Percentiles rank a stretch among this genome's conserved stretches.
Evolutionary conservation across 2,797 vertebrate genomes (phyloP).

Genomic region (Galagoides demidoff): DNA sequence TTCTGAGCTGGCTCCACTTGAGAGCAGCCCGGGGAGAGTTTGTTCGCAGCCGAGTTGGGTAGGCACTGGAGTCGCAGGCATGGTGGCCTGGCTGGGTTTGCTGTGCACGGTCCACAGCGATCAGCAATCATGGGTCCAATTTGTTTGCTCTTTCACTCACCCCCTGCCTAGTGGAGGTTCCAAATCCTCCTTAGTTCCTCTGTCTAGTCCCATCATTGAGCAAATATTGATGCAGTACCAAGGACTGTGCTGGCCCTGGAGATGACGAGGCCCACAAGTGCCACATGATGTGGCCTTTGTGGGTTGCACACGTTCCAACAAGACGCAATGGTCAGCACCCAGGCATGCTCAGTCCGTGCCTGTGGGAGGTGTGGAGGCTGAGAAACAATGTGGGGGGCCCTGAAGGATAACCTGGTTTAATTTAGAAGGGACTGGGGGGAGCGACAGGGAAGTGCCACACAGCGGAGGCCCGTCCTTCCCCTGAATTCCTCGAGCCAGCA

Average conservation of each 20-base stretch:
- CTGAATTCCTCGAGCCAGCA: not conserved
- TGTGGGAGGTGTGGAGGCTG: not conserved
- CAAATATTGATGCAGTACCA: rapidly evolving
- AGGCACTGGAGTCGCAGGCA: rapidly evolving
- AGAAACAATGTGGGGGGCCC: rapidly evolving
- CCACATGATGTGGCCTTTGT: too few species aligned
- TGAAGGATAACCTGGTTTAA: rapidly evolving
- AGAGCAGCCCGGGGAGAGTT: not conserved
- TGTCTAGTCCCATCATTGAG: not conserved
- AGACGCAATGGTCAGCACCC: not conserved
- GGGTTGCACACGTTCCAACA: rapidly evolving
- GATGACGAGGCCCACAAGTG: rapidly evolving
- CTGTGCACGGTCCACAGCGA: rapidly evolving
- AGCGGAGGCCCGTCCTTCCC: rapidly evolving
- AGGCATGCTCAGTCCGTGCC: too few species aligned
- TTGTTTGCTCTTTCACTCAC: not conserved
- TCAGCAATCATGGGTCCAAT: rapidly evolving
- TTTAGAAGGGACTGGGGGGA: not conserved
- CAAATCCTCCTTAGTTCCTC: not conserved
- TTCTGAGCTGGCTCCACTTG: rapidly evolving
- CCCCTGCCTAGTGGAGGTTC: rapidly evolving
- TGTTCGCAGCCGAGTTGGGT: rapidly evolving
- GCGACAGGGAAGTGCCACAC: rapidly evolving
- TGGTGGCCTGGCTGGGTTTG: rapidly evolving
- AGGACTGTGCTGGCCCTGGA: rapidly evolving